Evolutionary conservation across 2,888 invertebrate genomes (phyloP).

Genomic region (Linnaemya tessellans): DNA sequence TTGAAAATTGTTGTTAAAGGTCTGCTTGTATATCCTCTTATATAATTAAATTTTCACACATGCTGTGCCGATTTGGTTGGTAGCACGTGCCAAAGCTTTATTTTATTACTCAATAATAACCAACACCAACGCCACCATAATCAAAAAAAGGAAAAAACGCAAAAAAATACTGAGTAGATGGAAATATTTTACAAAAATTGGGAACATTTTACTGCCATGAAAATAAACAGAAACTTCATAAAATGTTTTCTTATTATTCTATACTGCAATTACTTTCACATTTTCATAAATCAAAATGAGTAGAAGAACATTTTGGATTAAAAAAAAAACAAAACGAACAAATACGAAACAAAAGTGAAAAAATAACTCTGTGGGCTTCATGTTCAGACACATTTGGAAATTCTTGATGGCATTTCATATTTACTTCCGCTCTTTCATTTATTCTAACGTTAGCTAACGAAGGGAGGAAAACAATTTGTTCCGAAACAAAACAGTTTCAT

Average conservation of each 20-base stretch:
- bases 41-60: constrained; percentile 59
- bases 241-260: constrained; percentile 54
- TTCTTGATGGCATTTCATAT: constrained; percentile 23
- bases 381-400: not conserved
- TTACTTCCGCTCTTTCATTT: constrained; percentile 15
- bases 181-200: constrained; percentile 51
- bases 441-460: not conserved
- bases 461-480: constrained; percentile 33
- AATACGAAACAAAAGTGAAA: not conserved
- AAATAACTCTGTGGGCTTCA: not conserved
- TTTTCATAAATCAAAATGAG: constrained; percentile 66
- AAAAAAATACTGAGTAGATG: not conserved
- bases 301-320: not conserved
- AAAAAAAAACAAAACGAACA: not conserved
- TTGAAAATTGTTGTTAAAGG: not conserved
- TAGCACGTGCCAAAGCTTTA: constrained; percentile 60
- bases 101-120: constrained; percentile 64
- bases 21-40: not conserved
- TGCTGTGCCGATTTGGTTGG: constrained; percentile 31
- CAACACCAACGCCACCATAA: constrained; percentile 20
- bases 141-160: not conserved
- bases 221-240: constrained; percentile 53
- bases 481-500: constrained; percentile 10
- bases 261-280: constrained; percentile 63
- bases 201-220: constrained; percentile 11